Evolutionary conservation across 2,888 invertebrate genomes (phyloP), one percentile per base, ranked within the genome.

Genomic region (Steinernema carpocapsae): DNA sequence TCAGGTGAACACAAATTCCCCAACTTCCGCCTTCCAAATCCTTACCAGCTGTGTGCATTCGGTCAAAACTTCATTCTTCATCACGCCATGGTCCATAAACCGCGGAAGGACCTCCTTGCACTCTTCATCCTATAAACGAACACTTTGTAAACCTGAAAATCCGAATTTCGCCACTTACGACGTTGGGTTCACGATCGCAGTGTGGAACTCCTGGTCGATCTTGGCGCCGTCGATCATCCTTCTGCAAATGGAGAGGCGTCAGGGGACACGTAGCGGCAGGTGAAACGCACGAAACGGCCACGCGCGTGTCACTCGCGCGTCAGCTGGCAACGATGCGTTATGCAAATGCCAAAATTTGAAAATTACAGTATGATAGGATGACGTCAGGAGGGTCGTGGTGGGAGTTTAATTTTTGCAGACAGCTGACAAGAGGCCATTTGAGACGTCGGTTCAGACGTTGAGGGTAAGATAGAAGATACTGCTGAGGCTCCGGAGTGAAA

Each of bases 171-270:
- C 1, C 2, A 64, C 64, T 64, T 64, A 64, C 64, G 26, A 64
- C 32, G 37, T 32, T 32, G 12, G 64, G 64, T 32, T 64, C 64
- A 10, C 29, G 32, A 26, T 64, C 37, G 32, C 64, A 32, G 17
- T 64, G 64, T 12, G 7, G 64, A 64, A 64, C 37, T 64, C 64
- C 17, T n/a, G 29, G 19, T 64, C 64, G 29, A 64, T 12, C 64
- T 32, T 64, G 7, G 12, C 64, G 64, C 32, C 26, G 37, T 64
- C 64, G 26, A 64, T 64, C 64, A 64, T 64, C 24, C 22, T 37
- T 37, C 37, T 37, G 37, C 4, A 37, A 37, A 6, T 37, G 3
- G 4, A 3, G 37, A 10, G 10, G 10, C 10, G 3, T 37, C 52
- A 19, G 6, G 12, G 2, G 52, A 10, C 24, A 22, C 22, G 52